Evolutionary conservation across 1,140 invertebrate genomes (phyloP), one percentile per base, ranked within the genome.

Genomic region (Neoseiulus cucumeris): DNA sequence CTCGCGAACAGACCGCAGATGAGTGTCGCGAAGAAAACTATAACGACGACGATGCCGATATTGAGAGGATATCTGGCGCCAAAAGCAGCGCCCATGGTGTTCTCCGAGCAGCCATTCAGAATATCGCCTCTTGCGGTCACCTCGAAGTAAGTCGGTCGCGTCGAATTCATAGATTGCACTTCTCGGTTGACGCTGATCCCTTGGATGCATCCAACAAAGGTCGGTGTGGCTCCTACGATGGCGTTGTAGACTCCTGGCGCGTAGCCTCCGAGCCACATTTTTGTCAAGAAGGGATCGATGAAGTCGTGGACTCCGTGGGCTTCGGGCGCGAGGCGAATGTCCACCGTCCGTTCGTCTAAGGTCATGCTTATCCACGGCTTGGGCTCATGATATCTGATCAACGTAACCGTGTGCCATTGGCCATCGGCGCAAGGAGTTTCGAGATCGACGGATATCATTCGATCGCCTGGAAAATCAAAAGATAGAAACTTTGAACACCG

Each of bases 21-120:
- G 9, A 93, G 76, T 51, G 90, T 87, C 1, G 91, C 83, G 71
- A 96, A 93, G 76, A 96, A 95, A 2, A 93, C 86, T 47, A 95
- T 90, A 0, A 96, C 88, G 25, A 96, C 77, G 1, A 89, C 91
- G 41, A 92, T 85, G 33, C 90, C 89, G 44, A 93, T 89, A 70
- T 85, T 89, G 0, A 93, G 75, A 0, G 89, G 89, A 78, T 91
- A 87, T 5, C 88, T 83, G 0, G 84, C 82, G 65, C 86, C 82
- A 0, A 85, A 82, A 2, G 73, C 71, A n/a, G 74, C 73, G n/a
- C 73, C 72, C 7, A 68, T 64, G 7, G 74, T 70, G 28, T 85
- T 81, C 18, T 84, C 86, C 47, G 84, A 81, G 39, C 82, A 80
- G 41, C 82, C 84, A 39, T 68, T 28, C 65, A 69, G 9, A 70